Evolutionary conservation across 2,113 vertebrate species (phyloP), one percentile per base, ranked within the genome.

Genomic region (Bufo bufo): DNA sequence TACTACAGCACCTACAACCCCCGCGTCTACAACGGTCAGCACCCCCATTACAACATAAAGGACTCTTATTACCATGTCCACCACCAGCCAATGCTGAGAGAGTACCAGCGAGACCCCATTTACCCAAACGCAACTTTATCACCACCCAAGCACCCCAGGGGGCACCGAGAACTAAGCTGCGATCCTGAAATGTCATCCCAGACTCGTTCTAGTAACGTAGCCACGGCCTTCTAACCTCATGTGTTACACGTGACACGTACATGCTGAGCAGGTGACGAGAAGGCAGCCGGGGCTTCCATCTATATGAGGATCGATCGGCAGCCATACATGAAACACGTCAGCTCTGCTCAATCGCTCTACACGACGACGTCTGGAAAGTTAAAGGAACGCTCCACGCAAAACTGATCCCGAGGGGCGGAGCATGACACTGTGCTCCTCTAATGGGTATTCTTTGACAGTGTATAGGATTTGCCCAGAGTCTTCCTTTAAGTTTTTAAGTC

Each of bases 81-180:
- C 85, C 82, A 85, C 82, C 87, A 85, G 84, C 89, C 86, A 71
- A 33, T 90, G 79, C 82, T 86, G n/a, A 90, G 47, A 56, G 2
- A 78, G 19, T 81, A 23, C 87, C 90, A 93, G 89, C 91, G 74
- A 83, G 90, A 91, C 90, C 72, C 89, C 6, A 10, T 69, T 59
- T 90, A 74, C 90, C 2, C n/a, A 13, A 74, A 77, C 47, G 69
- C 90, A 82, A 87, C 16, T 12, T 52, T 7, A 17, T 54, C 63
- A 49, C 75, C 80, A 87, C 59, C 74, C 33, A 77, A 4, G 0
- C 66, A 75, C 63, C 77, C 78, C 19, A 56, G 79, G 79, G 33
- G 82, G 87, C 84, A 78, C 59, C 85, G 91, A 87, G 91, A 89
- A 92, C 91, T 92, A 89, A 92, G 89, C 90, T 84, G 91, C 20